Evolutionary conservation across 2,797 vertebrate species (phyloP), one percentile per base, ranked within the genome.

Genomic region (Huso huso): DNA sequence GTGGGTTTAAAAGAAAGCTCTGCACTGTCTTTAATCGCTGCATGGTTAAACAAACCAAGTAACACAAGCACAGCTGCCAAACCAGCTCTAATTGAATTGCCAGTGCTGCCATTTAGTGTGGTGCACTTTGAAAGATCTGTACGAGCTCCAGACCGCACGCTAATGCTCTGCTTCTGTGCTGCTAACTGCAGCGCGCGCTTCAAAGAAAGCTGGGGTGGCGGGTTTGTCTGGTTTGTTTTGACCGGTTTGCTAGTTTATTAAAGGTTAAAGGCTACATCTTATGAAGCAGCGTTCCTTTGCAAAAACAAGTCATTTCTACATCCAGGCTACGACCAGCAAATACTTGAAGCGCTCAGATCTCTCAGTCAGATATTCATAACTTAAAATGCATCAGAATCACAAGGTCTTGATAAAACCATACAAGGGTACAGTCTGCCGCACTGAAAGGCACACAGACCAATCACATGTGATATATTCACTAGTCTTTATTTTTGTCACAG

Each of bases 191-290:
- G 23, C 48, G 49, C 5, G 23, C 18, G 10, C 12, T 37, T 53
- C 51, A 51, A 51, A 64, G 63, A 37, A 37, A 37, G 23, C 23
- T 37, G 23, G 2, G 23, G 23, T 37, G 23, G 23, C 23, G 23
- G 23, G 23, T 37, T 37, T 37, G 23, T 37, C 23, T 37, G 23
- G 23, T 37, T 37, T 37, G 51, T 64, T 8, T 8, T 23, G 37
- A 4, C 15, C 63, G 49, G 15, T 8, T 5, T 51, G 53, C 50
- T 18, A n/a, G 12, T 12, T 52, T 61, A 48, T 78, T 70, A 76
- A 74, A 8, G 12, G 18, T 6, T 15, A n/a, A 10, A 59, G 18
- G 9, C 8, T n/a, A n/a, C 18, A 8, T 60, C 18, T 4, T 60
- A 7, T n/a, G 7, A 7, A n/a, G 58, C 58, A 60, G 12, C 58